A percentile compares a stretch with the other conserved stretches of the same genome.
phyloP scores from a whole-genome alignment of 2,888 invertebrate species.

The Cecidostiba fungosa region DNA sequence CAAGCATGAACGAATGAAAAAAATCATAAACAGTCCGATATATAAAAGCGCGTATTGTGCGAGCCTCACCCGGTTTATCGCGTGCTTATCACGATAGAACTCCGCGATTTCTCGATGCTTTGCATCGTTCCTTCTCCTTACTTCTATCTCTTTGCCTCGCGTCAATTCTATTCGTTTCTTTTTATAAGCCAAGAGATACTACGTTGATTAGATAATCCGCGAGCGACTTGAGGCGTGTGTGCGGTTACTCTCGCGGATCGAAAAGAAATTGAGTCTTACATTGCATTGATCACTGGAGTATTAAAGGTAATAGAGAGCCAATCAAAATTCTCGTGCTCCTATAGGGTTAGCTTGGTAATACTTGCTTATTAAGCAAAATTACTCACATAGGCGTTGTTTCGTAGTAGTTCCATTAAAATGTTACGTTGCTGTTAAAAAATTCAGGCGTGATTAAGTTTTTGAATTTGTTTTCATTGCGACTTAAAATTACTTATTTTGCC shows the following conservation, averaged over 20 bases:
- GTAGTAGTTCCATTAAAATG: background rate
- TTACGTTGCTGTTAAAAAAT: background rate
- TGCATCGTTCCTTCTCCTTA: constrained; percentile 16
- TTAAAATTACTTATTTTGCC: background rate
- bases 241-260: background rate
- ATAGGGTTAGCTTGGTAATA: background rate
- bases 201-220: constrained; percentile 51
- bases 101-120: constrained; percentile 32
- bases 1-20: constrained; percentile 9
- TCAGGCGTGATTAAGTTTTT: background rate
- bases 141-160: background rate
- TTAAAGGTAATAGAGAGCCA: background rate
- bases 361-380: background rate
- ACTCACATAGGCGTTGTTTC: background rate
- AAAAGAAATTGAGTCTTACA: constrained; percentile 1
- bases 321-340: background rate
- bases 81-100: constrained; percentile 16
- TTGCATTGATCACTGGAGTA: background rate
- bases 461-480: background rate
- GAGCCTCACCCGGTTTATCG: background rate
- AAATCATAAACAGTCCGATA: background rate
- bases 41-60: background rate
- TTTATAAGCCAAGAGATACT: constrained; percentile 12
- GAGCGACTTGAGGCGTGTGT: background rate
- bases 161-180: constrained; percentile 25